Conservation (phyloP, 2,797 vertebrate species). For the Premnoplex brunnescens region DNA sequence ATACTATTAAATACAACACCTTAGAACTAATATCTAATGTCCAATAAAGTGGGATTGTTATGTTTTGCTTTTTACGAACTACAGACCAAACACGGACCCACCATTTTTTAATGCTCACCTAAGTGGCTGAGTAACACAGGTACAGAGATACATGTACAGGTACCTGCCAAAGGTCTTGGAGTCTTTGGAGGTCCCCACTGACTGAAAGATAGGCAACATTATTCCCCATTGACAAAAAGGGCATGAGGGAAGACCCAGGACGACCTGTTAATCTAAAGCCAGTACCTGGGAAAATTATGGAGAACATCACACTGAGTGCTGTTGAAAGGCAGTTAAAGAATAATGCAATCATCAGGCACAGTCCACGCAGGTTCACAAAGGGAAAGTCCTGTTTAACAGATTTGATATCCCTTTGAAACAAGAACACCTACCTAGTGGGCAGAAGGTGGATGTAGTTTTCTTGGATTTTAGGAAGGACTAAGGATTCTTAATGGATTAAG, state of each 20-base stretch:
- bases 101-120: neutral
- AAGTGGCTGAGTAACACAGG: neutral
- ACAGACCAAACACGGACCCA: neutral
- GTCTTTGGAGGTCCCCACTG: rapidly evolving
- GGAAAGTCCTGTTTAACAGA: neutral
- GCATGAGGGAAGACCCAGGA: neutral
- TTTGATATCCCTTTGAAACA: neutral
- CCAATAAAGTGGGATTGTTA: neutral
- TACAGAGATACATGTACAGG: neutral
- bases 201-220: neutral
- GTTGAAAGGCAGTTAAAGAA: neutral
- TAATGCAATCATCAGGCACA: neutral
- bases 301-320: neutral
- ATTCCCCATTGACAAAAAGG: neutral
- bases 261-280: neutral
- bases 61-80: neutral
- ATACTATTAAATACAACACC: neutral
- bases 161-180: neutral
- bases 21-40: neutral
- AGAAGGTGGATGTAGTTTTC: neutral
- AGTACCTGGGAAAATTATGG: neutral
- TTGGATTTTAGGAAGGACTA: neutral
- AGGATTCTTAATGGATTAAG: neutral
- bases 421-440: neutral
- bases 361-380: neutral